Conservation (phyloP, 2,797 vertebrate species). For the Chaetodon trifasciatus region DNA sequence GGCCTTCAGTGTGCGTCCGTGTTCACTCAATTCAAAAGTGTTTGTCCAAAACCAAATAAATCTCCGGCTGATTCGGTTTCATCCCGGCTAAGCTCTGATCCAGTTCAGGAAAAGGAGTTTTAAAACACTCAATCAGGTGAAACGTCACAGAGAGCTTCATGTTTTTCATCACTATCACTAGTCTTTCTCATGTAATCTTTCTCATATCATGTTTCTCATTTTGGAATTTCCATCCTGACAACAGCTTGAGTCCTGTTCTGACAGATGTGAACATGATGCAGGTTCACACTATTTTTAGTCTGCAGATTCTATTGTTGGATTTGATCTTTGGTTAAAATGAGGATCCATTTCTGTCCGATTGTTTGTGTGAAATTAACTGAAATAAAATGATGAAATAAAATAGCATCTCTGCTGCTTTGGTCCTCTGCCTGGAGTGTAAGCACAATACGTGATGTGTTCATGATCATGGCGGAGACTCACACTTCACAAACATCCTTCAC, state of each 20-base stretch:
- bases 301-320: slow-evolving; percentile 36
- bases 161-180: neutral
- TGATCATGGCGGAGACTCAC: too few relatives aligned
- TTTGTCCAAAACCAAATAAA: slow-evolving; percentile 10
- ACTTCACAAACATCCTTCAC: too few relatives aligned
- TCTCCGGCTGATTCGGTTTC: neutral
- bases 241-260: neutral
- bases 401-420: neutral
- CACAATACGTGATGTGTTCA: too few relatives aligned
- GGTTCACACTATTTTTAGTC: too few relatives aligned
- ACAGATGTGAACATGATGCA: slow-evolving; percentile 21
- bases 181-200: too few relatives aligned
- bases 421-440: too few relatives aligned
- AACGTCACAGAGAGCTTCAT: neutral
- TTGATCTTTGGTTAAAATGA: slow-evolving; percentile 35
- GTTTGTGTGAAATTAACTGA: slow-evolving; percentile 49
- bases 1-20: slow-evolving; percentile 6
- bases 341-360: slow-evolving; percentile 29
- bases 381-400: slow-evolving; percentile 44
- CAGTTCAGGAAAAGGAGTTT: neutral
- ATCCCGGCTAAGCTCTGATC: neutral
- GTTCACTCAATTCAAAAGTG: neutral
- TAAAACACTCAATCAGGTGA: neutral
- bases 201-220: neutral
- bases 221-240: neutral